A percentile compares a stretch with the other conserved stretches of the same genome.
phyloP scores from a whole-genome alignment of 2,113 vertebrate genomes.

The Rhinoderma darwinii region DNA sequence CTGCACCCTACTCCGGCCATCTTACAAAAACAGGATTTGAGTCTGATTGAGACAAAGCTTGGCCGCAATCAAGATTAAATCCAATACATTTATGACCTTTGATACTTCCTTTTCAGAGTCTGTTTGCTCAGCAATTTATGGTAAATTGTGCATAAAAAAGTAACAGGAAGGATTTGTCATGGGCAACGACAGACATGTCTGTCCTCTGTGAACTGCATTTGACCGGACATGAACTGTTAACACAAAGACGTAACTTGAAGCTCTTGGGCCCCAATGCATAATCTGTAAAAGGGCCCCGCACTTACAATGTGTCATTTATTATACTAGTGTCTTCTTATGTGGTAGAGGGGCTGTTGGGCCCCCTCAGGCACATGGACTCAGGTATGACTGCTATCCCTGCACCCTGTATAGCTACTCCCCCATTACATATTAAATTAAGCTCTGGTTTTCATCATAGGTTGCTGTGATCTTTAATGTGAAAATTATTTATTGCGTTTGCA shows the following conservation, averaged over 20 bases:
- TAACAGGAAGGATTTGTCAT: conserved; percentile 5
- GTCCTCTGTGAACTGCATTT: background rate
- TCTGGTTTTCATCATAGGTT: too few species aligned
- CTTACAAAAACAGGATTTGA: background rate
- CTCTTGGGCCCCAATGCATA: background rate
- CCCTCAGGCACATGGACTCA: too few species aligned
- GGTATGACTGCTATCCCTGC: too few species aligned
- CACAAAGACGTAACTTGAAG: background rate
- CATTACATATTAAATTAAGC: too few species aligned
- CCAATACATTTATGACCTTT: background rate
- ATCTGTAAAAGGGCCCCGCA: background rate
- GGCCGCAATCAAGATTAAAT: too few species aligned
- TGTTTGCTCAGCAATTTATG: conserved; percentile 8
- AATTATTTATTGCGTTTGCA: too few species aligned
- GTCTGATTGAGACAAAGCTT: background rate
- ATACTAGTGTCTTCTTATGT: too few species aligned
- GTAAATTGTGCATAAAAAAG: background rate
- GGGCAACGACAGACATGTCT: background rate
- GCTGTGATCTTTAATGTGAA: too few species aligned
- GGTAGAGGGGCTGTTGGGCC: too few species aligned
- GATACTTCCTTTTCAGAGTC: background rate
- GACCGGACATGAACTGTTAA: background rate
- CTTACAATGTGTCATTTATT: too few species aligned
- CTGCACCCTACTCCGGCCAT: too few species aligned
- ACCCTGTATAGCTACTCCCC: too few species aligned